These are phyloP conservation scores for Cheilosia urbana DNA, from an alignment of 2,888 invertebrate genomes.

Conservation along the genomic window DNA sequence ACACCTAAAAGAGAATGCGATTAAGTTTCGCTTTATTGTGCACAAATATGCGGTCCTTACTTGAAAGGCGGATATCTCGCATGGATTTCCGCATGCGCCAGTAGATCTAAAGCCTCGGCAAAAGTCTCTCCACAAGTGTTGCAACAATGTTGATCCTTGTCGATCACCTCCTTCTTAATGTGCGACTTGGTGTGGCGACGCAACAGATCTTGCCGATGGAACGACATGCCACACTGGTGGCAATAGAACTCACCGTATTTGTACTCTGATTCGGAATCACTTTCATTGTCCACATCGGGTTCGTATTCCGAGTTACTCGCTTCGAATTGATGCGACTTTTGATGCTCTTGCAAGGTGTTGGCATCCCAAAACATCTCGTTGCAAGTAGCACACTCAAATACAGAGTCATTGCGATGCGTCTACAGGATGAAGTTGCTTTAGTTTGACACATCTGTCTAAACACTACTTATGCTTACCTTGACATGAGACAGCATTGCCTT, in stretches of 20 bases:
- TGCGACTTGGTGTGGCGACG: constrained; percentile 88
- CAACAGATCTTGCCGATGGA: constrained; percentile 90
- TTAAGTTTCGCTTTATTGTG: background rate
- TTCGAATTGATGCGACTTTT: constrained; percentile 86
- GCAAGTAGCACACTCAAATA: constrained; percentile 91
- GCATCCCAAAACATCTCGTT: constrained; percentile 92
- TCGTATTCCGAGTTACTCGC: constrained; percentile 84
- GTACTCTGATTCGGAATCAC: constrained; percentile 85
- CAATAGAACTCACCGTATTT: constrained; percentile 87
- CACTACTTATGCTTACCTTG: constrained; percentile 82
- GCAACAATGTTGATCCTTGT: constrained; percentile 86
- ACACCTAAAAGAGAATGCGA: constrained; percentile 83
- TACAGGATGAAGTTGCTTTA: constrained; percentile 78
- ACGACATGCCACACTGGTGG: constrained; percentile 91
- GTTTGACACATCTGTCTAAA: background rate
- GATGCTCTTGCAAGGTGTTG: constrained; percentile 86
- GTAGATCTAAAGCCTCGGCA: constrained; percentile 89
- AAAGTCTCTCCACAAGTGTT: constrained; percentile 92
- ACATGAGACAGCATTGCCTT: constrained; percentile 92
- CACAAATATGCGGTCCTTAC: constrained; percentile 77
- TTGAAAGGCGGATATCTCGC: constrained; percentile 86
- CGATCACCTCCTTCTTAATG: constrained; percentile 79
- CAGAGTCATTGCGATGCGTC: constrained; percentile 91
- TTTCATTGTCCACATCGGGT: constrained; percentile 83
- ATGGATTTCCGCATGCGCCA: constrained; percentile 92